Base-by-base conservation (phyloP, 2,797 vertebrate species). In the Enteromius radiatus region DNA sequence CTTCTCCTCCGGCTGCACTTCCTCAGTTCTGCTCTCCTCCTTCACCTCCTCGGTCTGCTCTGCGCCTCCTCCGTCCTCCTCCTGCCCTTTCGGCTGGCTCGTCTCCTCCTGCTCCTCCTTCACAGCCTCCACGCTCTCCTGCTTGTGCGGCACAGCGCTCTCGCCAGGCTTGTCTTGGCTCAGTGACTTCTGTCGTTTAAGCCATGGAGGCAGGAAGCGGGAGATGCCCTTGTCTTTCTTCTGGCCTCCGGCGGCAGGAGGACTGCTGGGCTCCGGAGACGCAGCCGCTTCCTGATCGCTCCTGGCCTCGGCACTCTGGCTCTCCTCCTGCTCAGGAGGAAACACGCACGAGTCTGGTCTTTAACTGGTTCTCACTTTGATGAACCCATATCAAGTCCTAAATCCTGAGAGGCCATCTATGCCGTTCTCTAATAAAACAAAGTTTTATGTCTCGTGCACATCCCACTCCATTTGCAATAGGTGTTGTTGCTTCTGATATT, bases 121-220 rank as follows among this genome's bases (percentile, higher is more conserved):
- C 73, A 87, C 88, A 52, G 89, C 69, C 86, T 78, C 77, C 2
- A 63, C 91, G 15, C 89, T 93, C 88, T 88, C 92, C 63, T 94
- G 92, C 87, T 91, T 90, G 4, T 90, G 91, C 6, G 91, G 86
- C 8, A 91, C 89, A 15, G 75, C 2, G 84, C 95, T 95, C 89
- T 97, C 95, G 90, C 92, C 94, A 83, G 92, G 87, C 65, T 91
- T 91, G 81, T 95, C 91, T 90, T 97, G 95, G 85, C 92, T 96
- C 86, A 96, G 96, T 17, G 98, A 98, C 87, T 96, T 98, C 80
- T 98, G 98, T 85, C 97, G 98, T 92, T 98, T 99, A 92, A 97
- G 95, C 98, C 98, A 99, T 67, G 97, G 95, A 4, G 98, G 97
- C 79, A 99, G 92, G 87, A 98, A 99, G 49, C 97, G 96, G 88